Evolutionary conservation across 1,140 invertebrate genomes (phyloP), one percentile per base, ranked within the genome.

Genomic region (Andricus grossulariae): DNA sequence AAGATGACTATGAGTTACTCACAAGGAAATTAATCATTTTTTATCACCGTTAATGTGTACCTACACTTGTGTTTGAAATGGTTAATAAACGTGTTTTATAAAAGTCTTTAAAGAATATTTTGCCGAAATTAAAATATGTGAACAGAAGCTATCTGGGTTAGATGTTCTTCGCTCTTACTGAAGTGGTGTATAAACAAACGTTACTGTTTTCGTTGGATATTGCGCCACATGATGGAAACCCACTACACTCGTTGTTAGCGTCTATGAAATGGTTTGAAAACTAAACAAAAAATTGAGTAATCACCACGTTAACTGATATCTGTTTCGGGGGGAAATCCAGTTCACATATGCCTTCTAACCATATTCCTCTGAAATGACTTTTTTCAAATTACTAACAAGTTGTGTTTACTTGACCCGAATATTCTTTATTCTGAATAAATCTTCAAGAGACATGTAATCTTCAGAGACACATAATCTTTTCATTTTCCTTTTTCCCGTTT

Each of bases 251-350:
- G 57, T 66, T 66, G 32, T 66, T 66, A 66, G 39, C 60, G n/a
- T 25, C 32, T 45, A 66, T 39, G 32, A 39, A 66, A 39, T 32
- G 13, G 60, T 60, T 60, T 60, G 12, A 19, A 60, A 60, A 32
- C 57, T 60, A 60, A 60, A 66, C 54, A 55, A 21, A 66, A 66
- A 66, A 66, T 66, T 66, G 60, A 66, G 60, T n/a, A 39, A 66
- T 66, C 60, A n/a, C 25, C 39, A 13, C 32, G 25, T 32, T 39
- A 16, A 66, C 25, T 66, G 60, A 66, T 66, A 25, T 66, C 13
- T 66, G 60, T 45, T 66, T 3, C 32, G n/a, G 25, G n/a, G 11
- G n/a, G 15, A 39, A 45, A 45, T 66, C 16, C 16, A 39, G 15
- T 10, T 66, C 25, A 54, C 18, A 54, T 54, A 5, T 18, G n/a